phyloP scores from a whole-genome alignment of 2,888 invertebrate species.

The Nomada flava region DNA sequence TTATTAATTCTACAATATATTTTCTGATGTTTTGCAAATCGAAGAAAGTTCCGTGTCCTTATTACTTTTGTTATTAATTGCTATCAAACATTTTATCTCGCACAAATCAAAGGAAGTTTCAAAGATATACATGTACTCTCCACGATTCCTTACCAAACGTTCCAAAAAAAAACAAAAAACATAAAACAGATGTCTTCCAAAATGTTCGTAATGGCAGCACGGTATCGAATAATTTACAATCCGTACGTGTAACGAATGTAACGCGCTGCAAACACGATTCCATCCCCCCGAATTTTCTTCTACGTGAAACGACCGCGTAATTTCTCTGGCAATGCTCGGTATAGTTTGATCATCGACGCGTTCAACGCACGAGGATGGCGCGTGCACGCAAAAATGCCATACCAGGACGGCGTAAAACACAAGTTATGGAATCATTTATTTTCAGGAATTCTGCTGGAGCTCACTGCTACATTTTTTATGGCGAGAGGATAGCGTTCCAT shows the following conservation, averaged over 20 bases:
- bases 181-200: no score
- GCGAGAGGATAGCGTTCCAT: slow-evolving; percentile 24
- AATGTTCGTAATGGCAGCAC: no score
- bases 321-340: slow-evolving; percentile 1
- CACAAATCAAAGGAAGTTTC: no score
- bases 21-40: no score
- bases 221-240: no score
- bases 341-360: slow-evolving; percentile 9
- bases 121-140: no score
- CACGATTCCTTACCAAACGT: no score
- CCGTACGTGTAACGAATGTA: neutral
- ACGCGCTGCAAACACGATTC: neutral
- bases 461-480: slow-evolving; percentile 12
- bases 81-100: no score
- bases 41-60: no score
- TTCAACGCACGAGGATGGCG: slow-evolving; percentile 4
- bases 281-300: neutral
- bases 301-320: neutral
- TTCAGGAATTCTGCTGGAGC: slow-evolving; percentile 13
- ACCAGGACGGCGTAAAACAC: slow-evolving; percentile 29
- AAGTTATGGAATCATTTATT: slow-evolving; percentile 47
- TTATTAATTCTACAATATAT: no score
- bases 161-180: no score
- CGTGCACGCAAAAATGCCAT: slow-evolving; percentile 19
- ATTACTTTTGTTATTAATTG: no score